These are phyloP conservation scores for Notothenia coriiceps DNA, from an alignment of 2,113 vertebrate genomes.

Conservation along the genomic window DNA sequence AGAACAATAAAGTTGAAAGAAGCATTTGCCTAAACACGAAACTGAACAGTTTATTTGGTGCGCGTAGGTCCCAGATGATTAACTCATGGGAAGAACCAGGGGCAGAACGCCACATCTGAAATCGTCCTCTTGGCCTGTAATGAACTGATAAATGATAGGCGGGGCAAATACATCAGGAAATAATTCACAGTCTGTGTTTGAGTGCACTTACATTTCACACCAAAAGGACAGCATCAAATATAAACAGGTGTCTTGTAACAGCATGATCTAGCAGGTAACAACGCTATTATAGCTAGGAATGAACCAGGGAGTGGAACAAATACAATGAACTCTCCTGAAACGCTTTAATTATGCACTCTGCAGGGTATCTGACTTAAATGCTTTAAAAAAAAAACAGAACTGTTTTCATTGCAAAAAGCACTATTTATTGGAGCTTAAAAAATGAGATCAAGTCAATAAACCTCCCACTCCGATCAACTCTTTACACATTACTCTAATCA, in stretches of 20 bases:
- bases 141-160: not conserved
- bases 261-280: not conserved
- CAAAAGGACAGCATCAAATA: conserved; percentile 6
- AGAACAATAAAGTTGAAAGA: conserved; percentile 35
- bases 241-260: conserved; percentile 37
- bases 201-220: conserved; percentile 4
- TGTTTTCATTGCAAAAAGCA: not conserved
- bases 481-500: not conserved
- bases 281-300: conserved; percentile 12
- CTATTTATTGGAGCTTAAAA: conserved; percentile 6
- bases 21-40: conserved; percentile 58
- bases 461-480: not conserved
- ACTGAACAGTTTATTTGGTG: conserved; percentile 23
- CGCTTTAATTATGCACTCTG: not conserved
- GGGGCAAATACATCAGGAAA: conserved; percentile 18
- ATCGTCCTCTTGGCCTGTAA: conserved; percentile 3
- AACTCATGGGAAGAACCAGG: conserved; percentile 7
- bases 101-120: conserved; percentile 7
- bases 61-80: conserved; percentile 25
- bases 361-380: not conserved
- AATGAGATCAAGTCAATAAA: conserved; percentile 25
- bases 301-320: not conserved
- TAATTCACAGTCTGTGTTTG: not conserved
- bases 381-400: not conserved
- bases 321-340: not conserved